Conservation (phyloP, 2,113 vertebrate genomes). For the Mesoclemmys tuberculata region DNA sequence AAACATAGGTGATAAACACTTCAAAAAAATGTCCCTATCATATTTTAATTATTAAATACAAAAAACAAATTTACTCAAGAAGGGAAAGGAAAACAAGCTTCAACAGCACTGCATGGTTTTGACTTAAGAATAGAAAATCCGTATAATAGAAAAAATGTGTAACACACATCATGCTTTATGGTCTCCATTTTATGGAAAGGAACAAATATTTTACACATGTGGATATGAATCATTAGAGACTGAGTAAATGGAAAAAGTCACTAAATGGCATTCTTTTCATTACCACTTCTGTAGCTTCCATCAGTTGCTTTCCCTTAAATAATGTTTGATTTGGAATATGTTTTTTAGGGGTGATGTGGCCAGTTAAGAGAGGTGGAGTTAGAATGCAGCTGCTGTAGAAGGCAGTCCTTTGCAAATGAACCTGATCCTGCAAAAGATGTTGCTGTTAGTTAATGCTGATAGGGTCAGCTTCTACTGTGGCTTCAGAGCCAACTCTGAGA, state of each 20-base stretch:
- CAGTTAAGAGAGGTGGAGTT: background rate
- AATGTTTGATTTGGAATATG: background rate
- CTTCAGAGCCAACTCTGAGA: background rate
- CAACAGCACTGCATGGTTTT: background rate
- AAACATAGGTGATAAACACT: slow-evolving; percentile 49
- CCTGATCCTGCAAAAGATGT: background rate
- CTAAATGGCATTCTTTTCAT: background rate
- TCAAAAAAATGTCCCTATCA: slow-evolving; percentile 28
- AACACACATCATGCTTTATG: background rate
- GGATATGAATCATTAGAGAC: background rate
- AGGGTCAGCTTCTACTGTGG: background rate
- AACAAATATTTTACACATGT: accelerated
- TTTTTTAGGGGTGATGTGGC: background rate
- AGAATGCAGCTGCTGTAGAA: background rate
- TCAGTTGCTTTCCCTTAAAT: background rate
- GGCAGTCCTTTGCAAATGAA: background rate
- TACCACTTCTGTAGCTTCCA: background rate
- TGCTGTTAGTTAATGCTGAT: background rate
- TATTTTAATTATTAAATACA: slow-evolving; percentile 49
- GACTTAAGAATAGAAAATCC: background rate
- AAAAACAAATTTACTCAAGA: slow-evolving; percentile 54
- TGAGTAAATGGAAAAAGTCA: background rate
- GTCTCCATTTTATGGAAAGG: background rate
- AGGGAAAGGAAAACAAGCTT: slow-evolving; percentile 21
- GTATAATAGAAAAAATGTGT: background rate